These are phyloP conservation scores for Rhinolophus ferrumequinum DNA, from an alignment of 2,113 vertebrate genomes.

Conservation along the genomic window DNA sequence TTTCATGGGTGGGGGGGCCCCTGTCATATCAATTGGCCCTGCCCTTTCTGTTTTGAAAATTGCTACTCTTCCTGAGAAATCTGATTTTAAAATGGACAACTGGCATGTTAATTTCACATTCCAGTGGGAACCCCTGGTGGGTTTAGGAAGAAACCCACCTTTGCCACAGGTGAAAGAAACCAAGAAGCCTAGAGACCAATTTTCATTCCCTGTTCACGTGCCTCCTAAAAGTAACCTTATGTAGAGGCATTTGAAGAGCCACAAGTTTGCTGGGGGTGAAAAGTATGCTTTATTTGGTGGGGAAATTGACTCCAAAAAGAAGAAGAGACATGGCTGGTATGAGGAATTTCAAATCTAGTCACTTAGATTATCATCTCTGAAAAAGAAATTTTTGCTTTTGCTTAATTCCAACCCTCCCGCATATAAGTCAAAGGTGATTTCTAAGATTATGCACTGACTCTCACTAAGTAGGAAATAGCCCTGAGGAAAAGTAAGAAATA, in stretches of 20 bases:
- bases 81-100: conserved; percentile 29
- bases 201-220: background rate
- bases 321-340: background rate
- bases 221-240: background rate
- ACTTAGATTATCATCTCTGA: background rate
- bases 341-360: background rate
- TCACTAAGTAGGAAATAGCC: background rate
- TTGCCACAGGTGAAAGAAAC: background rate
- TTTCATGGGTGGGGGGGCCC: background rate
- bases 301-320: background rate
- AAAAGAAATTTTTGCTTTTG: background rate
- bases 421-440: conserved; percentile 7
- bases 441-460: background rate
- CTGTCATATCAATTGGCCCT: background rate
- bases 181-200: background rate
- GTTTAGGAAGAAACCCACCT: background rate
- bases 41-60: background rate
- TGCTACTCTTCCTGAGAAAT: background rate
- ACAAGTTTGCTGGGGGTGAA: background rate
- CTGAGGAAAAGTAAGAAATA: background rate
- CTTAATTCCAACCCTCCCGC: background rate
- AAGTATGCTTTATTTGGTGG: background rate
- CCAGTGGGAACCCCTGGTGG: background rate
- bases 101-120: background rate
- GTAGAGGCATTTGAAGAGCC: background rate